Conservation (phyloP, 2,113 vertebrate species). For the Mesembrinibis cayennensis region DNA sequence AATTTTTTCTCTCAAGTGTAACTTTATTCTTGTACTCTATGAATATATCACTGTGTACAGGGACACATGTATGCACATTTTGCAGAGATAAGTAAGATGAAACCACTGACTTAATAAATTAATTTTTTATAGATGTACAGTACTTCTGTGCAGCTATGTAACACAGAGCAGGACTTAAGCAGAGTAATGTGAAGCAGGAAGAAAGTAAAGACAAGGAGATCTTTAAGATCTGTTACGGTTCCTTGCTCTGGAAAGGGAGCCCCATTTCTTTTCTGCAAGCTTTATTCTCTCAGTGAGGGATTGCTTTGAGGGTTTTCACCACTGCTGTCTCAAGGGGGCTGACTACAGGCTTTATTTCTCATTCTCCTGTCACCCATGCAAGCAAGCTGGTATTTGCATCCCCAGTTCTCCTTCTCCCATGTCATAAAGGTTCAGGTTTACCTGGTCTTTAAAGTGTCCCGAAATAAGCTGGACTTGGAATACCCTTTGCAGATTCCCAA, state of each 20-base stretch:
- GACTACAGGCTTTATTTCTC: not conserved
- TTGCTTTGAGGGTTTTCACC: not conserved
- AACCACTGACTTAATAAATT: constrained; percentile 26
- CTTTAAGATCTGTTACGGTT: not conserved
- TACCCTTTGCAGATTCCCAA: not conserved
- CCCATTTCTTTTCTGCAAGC: not conserved
- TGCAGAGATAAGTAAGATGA: constrained; percentile 28
- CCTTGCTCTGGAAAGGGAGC: not conserved
- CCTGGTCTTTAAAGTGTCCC: not conserved
- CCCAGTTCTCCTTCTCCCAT: not conserved
- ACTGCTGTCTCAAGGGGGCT: not conserved
- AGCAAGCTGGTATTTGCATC: not conserved
- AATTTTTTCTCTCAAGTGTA: constrained; percentile 48
- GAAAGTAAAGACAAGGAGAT: not conserved
- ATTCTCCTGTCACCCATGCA: not conserved
- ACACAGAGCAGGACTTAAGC: not conserved
- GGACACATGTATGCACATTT: not conserved
- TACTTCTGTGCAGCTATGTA: not conserved
- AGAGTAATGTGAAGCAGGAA: not conserved
- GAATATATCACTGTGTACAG: not conserved
- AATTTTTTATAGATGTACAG: not conserved
- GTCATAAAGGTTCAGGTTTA: not conserved
- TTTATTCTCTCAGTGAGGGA: not conserved
- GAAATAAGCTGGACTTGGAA: not conserved
- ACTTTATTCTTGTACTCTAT: not conserved